Evolutionary conservation across 2,113 vertebrate species (phyloP).

Genomic region (Cervus canadensis): DNA sequence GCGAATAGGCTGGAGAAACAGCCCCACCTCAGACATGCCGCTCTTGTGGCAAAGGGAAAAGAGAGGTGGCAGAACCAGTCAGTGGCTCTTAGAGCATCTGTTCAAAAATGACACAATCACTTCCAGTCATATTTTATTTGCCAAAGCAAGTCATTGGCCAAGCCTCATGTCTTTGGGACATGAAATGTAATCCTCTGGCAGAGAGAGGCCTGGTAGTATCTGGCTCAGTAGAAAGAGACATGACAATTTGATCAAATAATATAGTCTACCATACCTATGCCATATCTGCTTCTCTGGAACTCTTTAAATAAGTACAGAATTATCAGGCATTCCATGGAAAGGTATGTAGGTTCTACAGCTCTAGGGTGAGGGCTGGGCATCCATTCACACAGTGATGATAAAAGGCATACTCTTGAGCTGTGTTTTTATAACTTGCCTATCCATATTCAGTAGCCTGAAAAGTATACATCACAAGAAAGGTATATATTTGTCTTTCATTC

Average conservation of each 20-base stretch:
- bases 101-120: neutral
- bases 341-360: neutral
- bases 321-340: neutral
- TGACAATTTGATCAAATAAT: neutral
- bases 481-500: conserved; percentile 8
- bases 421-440: neutral
- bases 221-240: neutral
- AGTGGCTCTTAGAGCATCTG: neutral
- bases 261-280: neutral
- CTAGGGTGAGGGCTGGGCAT: neutral
- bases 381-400: neutral
- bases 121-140: neutral
- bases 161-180: neutral
- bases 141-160: neutral
- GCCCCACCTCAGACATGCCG: neutral
- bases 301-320: neutral
- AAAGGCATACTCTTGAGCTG: neutral
- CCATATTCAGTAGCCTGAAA: neutral
- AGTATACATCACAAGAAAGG: neutral
- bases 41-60: neutral
- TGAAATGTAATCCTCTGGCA: neutral
- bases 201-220: neutral
- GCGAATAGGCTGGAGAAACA: neutral
- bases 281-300: conserved; percentile 1
- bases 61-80: neutral